phyloP scores from a whole-genome alignment of 1,140 invertebrate genomes.

The Zaprionus ornatus region DNA sequence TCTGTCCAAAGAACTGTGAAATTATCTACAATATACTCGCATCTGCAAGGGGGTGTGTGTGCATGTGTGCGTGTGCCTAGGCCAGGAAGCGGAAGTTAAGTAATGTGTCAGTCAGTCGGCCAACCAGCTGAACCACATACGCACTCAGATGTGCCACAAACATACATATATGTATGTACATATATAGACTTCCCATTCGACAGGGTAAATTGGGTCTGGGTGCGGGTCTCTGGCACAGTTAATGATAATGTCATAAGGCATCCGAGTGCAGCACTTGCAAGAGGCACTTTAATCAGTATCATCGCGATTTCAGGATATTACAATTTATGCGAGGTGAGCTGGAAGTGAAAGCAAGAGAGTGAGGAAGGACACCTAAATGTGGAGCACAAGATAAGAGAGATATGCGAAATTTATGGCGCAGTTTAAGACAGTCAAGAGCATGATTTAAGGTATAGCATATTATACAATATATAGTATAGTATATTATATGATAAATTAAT shows the following conservation, averaged over 20 bases:
- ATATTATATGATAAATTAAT: too few species aligned
- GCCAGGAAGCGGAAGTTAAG: constrained; percentile 79
- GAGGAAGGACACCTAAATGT: not conserved
- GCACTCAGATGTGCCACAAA: not conserved
- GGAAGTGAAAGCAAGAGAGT: not conserved
- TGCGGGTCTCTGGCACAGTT: constrained; percentile 25
- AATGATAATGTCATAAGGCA: constrained; percentile 52
- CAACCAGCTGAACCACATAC: constrained; percentile 26
- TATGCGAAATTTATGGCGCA: not conserved
- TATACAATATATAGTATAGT: too few species aligned
- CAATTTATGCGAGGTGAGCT: constrained; percentile 18
- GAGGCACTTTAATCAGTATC: constrained; percentile 28
- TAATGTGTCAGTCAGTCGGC: constrained; percentile 77
- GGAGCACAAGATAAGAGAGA: not conserved
- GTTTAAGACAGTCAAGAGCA: not conserved
- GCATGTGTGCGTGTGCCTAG: constrained; percentile 35
- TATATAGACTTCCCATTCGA: constrained; percentile 19
- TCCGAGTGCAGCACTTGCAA: constrained; percentile 37
- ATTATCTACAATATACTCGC: constrained; percentile 64
- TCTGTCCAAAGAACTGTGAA: constrained; percentile 76
- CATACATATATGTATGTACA: not conserved
- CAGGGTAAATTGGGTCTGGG: constrained; percentile 32
- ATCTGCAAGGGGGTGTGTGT: constrained; percentile 27
- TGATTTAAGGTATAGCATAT: not conserved
- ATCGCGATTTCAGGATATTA: constrained; percentile 34